phyloP scores from a whole-genome alignment of 2,888 invertebrate species.

The Notodonta dromedarius region DNA sequence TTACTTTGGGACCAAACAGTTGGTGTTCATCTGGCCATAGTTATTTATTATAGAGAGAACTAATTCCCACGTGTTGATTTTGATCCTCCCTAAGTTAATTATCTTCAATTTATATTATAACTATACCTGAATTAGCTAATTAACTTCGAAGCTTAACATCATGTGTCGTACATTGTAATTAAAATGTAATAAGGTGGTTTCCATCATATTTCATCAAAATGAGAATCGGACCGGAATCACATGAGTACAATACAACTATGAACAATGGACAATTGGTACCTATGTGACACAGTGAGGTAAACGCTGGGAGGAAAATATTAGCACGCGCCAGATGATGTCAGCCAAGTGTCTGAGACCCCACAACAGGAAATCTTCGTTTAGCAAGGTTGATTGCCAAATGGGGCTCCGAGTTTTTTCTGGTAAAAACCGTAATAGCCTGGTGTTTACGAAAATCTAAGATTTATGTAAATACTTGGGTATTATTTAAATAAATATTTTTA shows the following conservation, averaged over 20 bases:
- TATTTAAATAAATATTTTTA: no score
- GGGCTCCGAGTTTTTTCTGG: background rate
- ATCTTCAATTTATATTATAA: no score
- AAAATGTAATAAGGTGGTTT: background rate
- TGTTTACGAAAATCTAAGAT: no score
- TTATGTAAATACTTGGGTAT: no score
- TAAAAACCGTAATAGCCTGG: background rate
- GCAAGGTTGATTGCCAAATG: slow-evolving; percentile 41
- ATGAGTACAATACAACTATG: background rate
- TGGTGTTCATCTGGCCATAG: no score
- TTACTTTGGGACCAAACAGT: no score
- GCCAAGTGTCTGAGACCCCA: slow-evolving; percentile 37
- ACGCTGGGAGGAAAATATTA: slow-evolving; percentile 39
- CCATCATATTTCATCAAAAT: background rate
- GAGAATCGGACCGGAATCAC: background rate
- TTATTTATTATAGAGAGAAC: no score
- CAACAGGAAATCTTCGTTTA: slow-evolving; percentile 60
- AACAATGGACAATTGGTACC: slow-evolving; percentile 8
- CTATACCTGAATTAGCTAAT: no score
- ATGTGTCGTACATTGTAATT: background rate
- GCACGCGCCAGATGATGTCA: slow-evolving; percentile 48
- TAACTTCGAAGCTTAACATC: no score
- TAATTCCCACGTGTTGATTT: no score
- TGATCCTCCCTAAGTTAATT: no score
- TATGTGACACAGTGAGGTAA: slow-evolving; percentile 35